Percentiles rank a stretch among this genome's conserved stretches.
phyloP scores from a whole-genome alignment of 2,888 invertebrate species.

The Tinea semifulvella region DNA sequence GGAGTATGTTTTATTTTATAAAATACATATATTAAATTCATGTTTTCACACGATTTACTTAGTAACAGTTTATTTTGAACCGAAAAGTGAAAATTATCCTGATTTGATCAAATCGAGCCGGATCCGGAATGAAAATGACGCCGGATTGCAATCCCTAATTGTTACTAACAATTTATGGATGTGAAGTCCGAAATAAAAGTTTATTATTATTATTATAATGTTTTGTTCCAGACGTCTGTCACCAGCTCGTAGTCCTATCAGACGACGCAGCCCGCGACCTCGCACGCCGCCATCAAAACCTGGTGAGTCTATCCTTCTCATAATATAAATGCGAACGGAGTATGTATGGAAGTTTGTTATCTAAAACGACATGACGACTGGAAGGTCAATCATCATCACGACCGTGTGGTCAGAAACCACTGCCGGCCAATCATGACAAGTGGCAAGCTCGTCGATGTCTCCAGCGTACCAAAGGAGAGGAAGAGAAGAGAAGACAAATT shows the following conservation, averaged over 20 bases:
- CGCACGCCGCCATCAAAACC: slow-evolving; percentile 15
- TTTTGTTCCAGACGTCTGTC: slow-evolving; percentile 7
- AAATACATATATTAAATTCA: background rate
- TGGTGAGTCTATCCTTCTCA: slow-evolving; percentile 7
- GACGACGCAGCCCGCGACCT: slow-evolving; percentile 12
- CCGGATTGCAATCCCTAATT: background rate
- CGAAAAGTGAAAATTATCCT: background rate
- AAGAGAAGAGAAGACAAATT: too few relatives aligned
- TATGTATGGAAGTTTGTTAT: too few relatives aligned
- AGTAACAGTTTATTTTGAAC: background rate
- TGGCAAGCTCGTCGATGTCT: too few relatives aligned
- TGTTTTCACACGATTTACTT: background rate
- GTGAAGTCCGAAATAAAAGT: too few relatives aligned
- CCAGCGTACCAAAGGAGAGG: too few relatives aligned
- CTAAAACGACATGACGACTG: too few relatives aligned
- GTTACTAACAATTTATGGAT: too few relatives aligned
- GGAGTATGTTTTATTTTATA: background rate
- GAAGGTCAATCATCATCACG: too few relatives aligned
- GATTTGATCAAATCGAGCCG: background rate
- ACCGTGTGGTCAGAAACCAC: too few relatives aligned
- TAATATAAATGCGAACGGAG: too few relatives aligned
- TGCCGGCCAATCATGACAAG: too few relatives aligned
- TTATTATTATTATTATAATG: too few relatives aligned
- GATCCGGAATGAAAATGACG: background rate
- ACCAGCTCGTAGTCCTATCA: background rate